Evolutionary conservation across 2,113 vertebrate species (phyloP).

Genomic region (Cygnus atratus): DNA sequence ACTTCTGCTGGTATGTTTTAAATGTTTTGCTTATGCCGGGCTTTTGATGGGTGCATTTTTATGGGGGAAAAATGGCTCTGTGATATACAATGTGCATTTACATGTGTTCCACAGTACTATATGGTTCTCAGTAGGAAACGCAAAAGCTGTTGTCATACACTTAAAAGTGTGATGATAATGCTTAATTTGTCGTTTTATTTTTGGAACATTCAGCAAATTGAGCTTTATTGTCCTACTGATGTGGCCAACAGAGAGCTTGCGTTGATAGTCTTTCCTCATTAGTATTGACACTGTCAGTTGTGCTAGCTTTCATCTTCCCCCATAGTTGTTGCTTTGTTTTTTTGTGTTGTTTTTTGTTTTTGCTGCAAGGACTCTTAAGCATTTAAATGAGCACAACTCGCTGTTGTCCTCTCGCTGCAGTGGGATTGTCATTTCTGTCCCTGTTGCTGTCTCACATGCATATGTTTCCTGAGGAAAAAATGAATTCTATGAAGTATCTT

Average conservation of each 20-base stretch:
- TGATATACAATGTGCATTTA: slow-evolving; percentile 21
- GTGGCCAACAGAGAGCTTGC: slow-evolving; percentile 18
- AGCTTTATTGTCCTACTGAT: slow-evolving; percentile 32
- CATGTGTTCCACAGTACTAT: slow-evolving; percentile 25
- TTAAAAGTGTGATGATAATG: slow-evolving; percentile 28
- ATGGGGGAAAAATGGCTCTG: background rate
- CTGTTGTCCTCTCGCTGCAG: slow-evolving; percentile 14
- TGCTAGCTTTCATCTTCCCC: slow-evolving; percentile 20
- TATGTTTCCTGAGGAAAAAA: background rate
- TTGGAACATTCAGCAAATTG: slow-evolving; percentile 40
- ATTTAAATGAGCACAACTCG: background rate
- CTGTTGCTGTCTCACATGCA: background rate
- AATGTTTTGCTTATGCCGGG: background rate
- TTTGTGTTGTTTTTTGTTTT: background rate
- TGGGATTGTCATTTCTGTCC: slow-evolving; percentile 29
- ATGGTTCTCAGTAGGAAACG: slow-evolving; percentile 27
- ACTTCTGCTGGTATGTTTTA: background rate
- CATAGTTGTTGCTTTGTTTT: background rate
- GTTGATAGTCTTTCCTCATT: slow-evolving; percentile 34
- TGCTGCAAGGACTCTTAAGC: background rate
- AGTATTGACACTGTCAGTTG: background rate
- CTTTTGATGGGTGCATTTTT: background rate
- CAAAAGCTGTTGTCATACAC: slow-evolving; percentile 51
- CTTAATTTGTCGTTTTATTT: slow-evolving; percentile 66
- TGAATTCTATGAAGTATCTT: background rate